These are phyloP conservation scores for Scelioninae gen. 1 DNA, from an alignment of 2,888 invertebrate species.

Conservation along the genomic window DNA sequence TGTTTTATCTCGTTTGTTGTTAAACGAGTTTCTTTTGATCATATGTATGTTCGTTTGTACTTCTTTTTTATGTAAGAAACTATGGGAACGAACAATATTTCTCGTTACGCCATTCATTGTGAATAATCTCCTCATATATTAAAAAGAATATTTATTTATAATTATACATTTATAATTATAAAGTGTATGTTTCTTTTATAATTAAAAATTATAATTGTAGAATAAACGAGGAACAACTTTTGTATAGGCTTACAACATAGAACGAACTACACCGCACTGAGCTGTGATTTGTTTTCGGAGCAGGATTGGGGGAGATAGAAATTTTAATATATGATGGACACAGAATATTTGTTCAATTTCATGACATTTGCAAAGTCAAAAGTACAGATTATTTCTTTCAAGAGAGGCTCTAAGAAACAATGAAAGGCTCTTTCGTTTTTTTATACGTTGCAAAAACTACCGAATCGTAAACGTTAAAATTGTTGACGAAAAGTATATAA, in stretches of 20 bases:
- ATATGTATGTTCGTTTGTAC: conserved; percentile 50
- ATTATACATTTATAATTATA: conserved; percentile 64
- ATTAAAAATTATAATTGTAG: conserved; percentile 77
- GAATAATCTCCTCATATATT: conserved; percentile 61
- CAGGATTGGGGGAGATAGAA: conserved; percentile 72
- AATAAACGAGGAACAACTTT: conserved; percentile 79
- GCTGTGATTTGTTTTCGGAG: conserved; percentile 79
- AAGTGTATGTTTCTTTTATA: conserved; percentile 70
- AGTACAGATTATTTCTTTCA: conserved; percentile 27
- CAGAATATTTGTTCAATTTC: conserved; percentile 72
- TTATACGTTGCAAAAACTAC: not conserved
- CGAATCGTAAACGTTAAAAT: conserved; percentile 13
- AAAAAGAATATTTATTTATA: conserved; percentile 56
- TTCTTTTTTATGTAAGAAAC: conserved; percentile 55
- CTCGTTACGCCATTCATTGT: conserved; percentile 63
- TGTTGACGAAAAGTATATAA: not conserved
- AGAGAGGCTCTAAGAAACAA: conserved; percentile 27
- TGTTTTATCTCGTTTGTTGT: conserved; percentile 59
- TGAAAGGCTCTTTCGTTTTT: conserved; percentile 21
- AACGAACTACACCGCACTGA: conserved; percentile 77
- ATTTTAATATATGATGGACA: conserved; percentile 28
- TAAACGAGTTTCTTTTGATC: conserved; percentile 59
- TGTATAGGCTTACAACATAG: conserved; percentile 80
- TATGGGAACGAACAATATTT: conserved; percentile 50
- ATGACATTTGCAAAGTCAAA: conserved; percentile 29